Percentiles rank a stretch among this genome's conserved stretches.
phyloP scores from a whole-genome alignment of 2,888 invertebrate species.

The Phengaris alcon region DNA sequence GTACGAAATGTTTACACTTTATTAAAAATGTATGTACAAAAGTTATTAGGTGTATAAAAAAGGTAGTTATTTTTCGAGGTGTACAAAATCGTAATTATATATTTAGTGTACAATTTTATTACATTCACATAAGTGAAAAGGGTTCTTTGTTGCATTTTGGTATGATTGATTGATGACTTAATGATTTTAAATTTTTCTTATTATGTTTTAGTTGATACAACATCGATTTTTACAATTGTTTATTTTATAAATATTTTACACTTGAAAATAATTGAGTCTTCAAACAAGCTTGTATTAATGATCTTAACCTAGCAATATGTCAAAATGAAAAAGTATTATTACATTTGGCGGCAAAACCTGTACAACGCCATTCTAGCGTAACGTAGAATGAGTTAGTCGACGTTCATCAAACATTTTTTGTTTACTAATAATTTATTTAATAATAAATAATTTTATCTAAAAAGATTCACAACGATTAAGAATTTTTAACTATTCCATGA shows the following conservation, averaged over 20 bases:
- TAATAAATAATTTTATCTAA: background rate
- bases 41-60: no score
- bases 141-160: no score
- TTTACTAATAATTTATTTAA: background rate
- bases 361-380: background rate
- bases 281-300: background rate
- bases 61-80: no score
- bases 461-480: background rate
- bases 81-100: no score
- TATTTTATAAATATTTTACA: background rate
- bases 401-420: background rate
- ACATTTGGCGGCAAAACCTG: background rate
- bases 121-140: no score
- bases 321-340: background rate
- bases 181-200: no score
- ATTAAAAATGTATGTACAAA: no score
- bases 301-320: background rate
- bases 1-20: background rate
- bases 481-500: no score
- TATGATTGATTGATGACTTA: no score
- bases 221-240: no score
- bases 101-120: no score
- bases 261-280: background rate
- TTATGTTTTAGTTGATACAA: no score
- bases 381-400: background rate